These are phyloP conservation scores for Aphidius colemani DNA, from an alignment of 2,888 invertebrate genomes.

Conservation along the genomic window DNA sequence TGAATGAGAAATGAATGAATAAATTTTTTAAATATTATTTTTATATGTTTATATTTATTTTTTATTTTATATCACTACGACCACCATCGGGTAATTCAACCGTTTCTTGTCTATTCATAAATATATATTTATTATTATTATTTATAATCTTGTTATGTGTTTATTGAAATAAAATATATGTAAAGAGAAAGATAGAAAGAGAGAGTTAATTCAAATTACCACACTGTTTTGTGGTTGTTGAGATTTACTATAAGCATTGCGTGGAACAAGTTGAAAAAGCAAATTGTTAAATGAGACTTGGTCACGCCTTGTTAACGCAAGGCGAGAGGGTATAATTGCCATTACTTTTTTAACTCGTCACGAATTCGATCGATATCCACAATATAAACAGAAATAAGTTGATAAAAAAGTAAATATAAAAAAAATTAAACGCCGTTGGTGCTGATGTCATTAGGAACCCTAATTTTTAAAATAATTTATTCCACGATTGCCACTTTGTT, in stretches of 20 bases:
- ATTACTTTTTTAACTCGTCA: constrained; percentile 37
- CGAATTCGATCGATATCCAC: constrained; percentile 30
- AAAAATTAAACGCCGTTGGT: neutral
- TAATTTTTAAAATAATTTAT: constrained; percentile 27
- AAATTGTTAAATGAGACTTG: constrained; percentile 33
- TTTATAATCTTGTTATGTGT: no score
- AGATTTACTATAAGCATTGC: no score
- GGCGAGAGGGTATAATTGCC: constrained; percentile 28
- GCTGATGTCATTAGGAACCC: neutral
- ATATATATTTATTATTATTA: no score
- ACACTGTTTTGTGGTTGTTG: constrained; percentile 3
- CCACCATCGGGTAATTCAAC: constrained; percentile 23
- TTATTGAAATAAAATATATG: no score
- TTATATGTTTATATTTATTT: no score
- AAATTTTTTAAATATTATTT: constrained; percentile 15
- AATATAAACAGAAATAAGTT: neutral
- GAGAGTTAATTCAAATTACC: constrained; percentile 12
- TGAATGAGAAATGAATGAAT: constrained; percentile 32
- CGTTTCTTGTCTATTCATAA: neutral
- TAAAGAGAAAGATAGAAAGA: no score
- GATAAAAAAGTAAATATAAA: neutral
- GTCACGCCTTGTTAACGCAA: constrained; percentile 40
- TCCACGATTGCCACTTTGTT: constrained; percentile 21
- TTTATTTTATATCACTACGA: neutral
- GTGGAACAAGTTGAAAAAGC: neutral